Evolutionary conservation across 1,140 invertebrate species (phyloP).

Genomic region (Diorhabda sublineata): DNA sequence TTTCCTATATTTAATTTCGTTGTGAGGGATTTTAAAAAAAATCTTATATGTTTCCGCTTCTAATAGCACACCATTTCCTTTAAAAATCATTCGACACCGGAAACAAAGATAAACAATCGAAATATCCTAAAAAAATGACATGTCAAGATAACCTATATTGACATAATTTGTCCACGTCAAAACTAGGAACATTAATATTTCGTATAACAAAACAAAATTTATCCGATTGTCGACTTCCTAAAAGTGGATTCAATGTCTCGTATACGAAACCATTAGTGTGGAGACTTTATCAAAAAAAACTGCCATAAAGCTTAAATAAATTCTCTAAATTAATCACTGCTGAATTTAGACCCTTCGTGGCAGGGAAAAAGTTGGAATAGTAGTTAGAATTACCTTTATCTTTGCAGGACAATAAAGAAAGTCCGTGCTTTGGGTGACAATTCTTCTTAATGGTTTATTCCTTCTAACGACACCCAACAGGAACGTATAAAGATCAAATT

Average conservation of each 20-base stretch:
- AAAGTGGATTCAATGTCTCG: slow-evolving; percentile 12
- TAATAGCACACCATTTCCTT: neutral
- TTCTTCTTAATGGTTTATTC: slow-evolving; percentile 12
- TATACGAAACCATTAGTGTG: slow-evolving; percentile 6
- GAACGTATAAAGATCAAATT: neutral
- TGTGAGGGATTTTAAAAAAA: too few species aligned
- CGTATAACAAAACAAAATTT: slow-evolving; percentile 17
- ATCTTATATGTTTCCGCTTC: too few species aligned
- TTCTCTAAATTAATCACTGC: slow-evolving; percentile 17
- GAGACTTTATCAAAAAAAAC: slow-evolving; percentile 15
- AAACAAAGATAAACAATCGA: neutral
- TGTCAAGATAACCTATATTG: neutral
- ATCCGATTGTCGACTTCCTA: slow-evolving; percentile 8
- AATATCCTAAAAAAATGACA: slow-evolving; percentile 2
- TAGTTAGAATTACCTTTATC: slow-evolving; percentile 17
- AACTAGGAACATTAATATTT: slow-evolving; percentile 7
- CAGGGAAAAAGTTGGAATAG: slow-evolving; percentile 17
- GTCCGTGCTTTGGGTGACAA: slow-evolving; percentile 19
- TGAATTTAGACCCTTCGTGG: neutral
- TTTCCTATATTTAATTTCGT: too few species aligned
- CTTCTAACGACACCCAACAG: neutral
- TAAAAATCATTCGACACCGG: neutral
- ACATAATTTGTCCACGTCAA: slow-evolving; percentile 1
- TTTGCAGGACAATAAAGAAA: slow-evolving; percentile 16
- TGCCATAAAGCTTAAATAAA: slow-evolving; percentile 16